phyloP scores from a whole-genome alignment of 2,797 vertebrate genomes.

The Meriones psammophilus region DNA sequence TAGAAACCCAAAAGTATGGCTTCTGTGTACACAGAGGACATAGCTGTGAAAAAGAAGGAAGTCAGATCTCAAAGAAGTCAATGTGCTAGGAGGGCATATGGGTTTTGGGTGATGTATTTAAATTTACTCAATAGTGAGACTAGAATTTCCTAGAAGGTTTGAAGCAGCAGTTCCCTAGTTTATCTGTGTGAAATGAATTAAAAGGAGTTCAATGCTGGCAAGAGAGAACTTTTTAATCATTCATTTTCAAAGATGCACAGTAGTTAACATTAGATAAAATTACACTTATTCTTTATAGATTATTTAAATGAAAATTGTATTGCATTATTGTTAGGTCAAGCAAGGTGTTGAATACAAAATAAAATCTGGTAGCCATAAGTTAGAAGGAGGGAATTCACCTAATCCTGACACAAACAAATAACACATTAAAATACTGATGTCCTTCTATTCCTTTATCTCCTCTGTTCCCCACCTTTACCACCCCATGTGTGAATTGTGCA shows the following conservation, averaged over 20 bases:
- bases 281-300: background rate
- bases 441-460: background rate
- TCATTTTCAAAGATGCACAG: background rate
- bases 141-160: background rate
- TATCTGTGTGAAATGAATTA: background rate
- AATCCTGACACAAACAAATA: background rate
- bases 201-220: background rate
- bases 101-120: background rate
- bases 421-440: background rate
- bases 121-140: background rate
- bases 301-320: conserved; percentile 14
- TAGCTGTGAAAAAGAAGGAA: no score
- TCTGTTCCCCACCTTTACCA: background rate
- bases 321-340: background rate
- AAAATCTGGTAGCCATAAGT: background rate
- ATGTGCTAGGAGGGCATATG: no score
- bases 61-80: background rate
- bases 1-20: background rate
- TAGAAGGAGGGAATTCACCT: background rate
- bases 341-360: background rate
- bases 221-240: background rate
- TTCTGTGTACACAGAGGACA: background rate
- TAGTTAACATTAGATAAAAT: background rate
- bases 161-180: background rate
- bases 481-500: background rate